Evolutionary conservation across 2,888 invertebrate genomes (phyloP), one percentile per base, ranked within the genome.

Genomic region (Formica aserva): DNA sequence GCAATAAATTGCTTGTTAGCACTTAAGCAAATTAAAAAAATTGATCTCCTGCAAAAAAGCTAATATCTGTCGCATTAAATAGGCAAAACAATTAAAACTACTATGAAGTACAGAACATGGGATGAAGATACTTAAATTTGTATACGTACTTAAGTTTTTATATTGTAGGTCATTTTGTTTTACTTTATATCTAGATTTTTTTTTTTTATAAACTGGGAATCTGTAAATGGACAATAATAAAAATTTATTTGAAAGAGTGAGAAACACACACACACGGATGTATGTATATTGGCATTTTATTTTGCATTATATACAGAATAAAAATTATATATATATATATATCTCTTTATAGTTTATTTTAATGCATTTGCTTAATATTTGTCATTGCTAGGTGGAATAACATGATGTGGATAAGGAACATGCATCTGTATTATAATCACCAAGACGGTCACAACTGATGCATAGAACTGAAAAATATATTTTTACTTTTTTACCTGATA

Each of bases 391-490:
- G 45, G 8, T 22, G 22, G 26, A n/a, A 11, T 15, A 3, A 15
- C 3, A 15, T 55, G 9, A 22, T 35, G 4, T 1, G 22, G 22
- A 32, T 22, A 18, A 15, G 45, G 45, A n/a, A 52, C 3, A 5
- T 45, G 1, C 74, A 62, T 74, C 9, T 74, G 75, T 62, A 63
- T 75, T 48, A 75, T 32, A 63, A 75, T 62, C 6, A 75, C 13
- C 45, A 75, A 48, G 2, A 48, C 22, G 0, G 75, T 75, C 15
- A 48, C 29, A 32, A 75, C 1, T 32, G 45, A 32, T 1, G 0
- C 22, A 9, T 32, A 75, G 32, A 75, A 75, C 75, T 75, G 32
- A 62, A 74, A 75, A 75, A 41, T 57, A 67, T 48, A 2, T 45
- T 69, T 52, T 55, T 22, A 29, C 11, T 57, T 9, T 45, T 45